A percentile compares a stretch with the other conserved stretches of the same genome.
phyloP scores from a whole-genome alignment of 1,140 invertebrate species.

The Acarapis woodi region DNA sequence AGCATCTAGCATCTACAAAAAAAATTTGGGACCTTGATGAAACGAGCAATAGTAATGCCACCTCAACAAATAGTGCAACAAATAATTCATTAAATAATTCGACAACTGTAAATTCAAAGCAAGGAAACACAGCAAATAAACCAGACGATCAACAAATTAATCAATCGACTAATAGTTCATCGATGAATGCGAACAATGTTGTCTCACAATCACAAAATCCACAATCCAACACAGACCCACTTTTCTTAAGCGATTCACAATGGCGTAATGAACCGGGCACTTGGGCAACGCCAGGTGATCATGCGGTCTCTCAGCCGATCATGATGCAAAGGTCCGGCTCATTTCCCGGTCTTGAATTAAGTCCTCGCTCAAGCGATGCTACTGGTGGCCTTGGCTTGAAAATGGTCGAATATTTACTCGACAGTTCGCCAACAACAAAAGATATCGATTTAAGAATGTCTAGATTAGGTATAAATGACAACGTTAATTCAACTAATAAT shows the following conservation, averaged over 20 bases:
- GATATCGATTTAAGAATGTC: slow-evolving; percentile 38
- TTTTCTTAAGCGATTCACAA: slow-evolving; percentile 18
- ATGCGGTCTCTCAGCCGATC: slow-evolving; percentile 21
- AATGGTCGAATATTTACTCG: slow-evolving; percentile 89
- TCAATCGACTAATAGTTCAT: too few species aligned
- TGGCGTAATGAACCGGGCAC: slow-evolving; percentile 58
- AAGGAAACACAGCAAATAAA: too few species aligned
- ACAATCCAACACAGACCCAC: too few species aligned
- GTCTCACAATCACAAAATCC: too few species aligned
- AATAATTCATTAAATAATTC: too few species aligned
- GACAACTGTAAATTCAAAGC: too few species aligned
- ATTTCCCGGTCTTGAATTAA: slow-evolving; percentile 18
- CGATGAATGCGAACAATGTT: too few species aligned
- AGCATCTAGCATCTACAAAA: too few species aligned
- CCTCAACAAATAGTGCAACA: too few species aligned
- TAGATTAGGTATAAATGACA: slow-evolving; percentile 19
- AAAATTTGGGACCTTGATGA: too few species aligned
- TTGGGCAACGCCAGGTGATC: slow-evolving; percentile 31
- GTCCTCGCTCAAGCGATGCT: slow-evolving; percentile 33
- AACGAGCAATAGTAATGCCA: too few species aligned
- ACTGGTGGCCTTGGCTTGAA: slow-evolving; percentile 66
- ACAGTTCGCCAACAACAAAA: slow-evolving; percentile 51
- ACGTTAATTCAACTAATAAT: slow-evolving; percentile 22
- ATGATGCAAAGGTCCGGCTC: slow-evolving; percentile 22
- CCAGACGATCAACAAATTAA: too few species aligned